Base-by-base conservation (phyloP, 2,113 vertebrate species). In the Percina caprodes region DNA sequence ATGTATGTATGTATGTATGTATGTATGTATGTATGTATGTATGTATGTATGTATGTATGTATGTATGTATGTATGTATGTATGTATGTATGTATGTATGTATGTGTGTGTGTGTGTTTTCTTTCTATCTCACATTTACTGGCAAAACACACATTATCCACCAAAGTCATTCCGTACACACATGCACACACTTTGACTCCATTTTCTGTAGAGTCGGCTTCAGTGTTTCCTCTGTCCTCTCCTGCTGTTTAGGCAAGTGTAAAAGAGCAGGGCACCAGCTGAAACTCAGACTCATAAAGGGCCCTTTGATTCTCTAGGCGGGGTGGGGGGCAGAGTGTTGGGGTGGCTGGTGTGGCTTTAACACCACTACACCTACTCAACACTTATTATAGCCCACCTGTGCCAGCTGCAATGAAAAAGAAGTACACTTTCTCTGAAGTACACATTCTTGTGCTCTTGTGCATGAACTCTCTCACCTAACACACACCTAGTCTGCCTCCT, bases 281-380 rank as follows among this genome's bases (percentile, higher is more conserved):
- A 85, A 82, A 65, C 74, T 82, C 33, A 30, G 68, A 69, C 58
- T 84, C 75, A 92, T 91, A 91, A 92, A 93, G 88, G 80, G 66
- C 26, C 82, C 85, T 91, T 94, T 93, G 82, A 93, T 87, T 92
- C 85, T 78, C 33, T 24, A 70, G 60, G 78, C 30, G 60, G 69
- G 73, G 52, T 69, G 52, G 62, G n/a, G 77, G 63, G 52, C 52
- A 60, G 55, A 70, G 77, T 18, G 68, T 79, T 46, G 15, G 48
- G 76, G 75, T 61, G 61, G 68, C 56, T 71, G 71, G 69, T 86
- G 83, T 68, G 79, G 86, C 73, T 91, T 90, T 79, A 83, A 86
- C 85, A 81, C 80, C 74, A 24, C 76, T 70, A 70, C 86, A 91
- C 69, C 82, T 77, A 72, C 74, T 82, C 77, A 87, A 62, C 69